Percentiles rank a stretch among this genome's conserved stretches.
Conservation (phyloP, 2,113 vertebrate species). For the Crypturellus undulatus region DNA sequence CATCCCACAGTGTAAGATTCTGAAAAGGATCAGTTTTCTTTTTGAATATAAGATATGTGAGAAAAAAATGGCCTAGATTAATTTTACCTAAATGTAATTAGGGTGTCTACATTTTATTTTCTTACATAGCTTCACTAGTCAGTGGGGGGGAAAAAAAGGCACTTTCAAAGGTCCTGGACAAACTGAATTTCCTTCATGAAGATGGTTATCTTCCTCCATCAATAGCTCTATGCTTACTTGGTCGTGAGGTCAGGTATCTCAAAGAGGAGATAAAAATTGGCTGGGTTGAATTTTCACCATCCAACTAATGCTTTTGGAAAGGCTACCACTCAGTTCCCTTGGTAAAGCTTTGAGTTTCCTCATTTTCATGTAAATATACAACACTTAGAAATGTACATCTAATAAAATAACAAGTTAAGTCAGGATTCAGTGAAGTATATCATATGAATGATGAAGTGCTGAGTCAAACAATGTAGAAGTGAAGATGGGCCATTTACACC, state of each 20-base stretch:
- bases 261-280: neutral
- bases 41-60: neutral
- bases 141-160: neutral
- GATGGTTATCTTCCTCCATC: neutral
- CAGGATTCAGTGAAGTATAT: neutral
- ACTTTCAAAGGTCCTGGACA: neutral
- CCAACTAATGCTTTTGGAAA: neutral
- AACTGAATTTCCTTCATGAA: neutral
- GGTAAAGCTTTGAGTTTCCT: neutral
- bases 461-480: neutral
- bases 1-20: neutral
- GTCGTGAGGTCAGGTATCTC: neutral
- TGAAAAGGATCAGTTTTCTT: neutral
- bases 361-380: neutral
- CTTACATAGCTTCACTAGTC: neutral
- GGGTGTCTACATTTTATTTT: neutral
- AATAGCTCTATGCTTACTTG: neutral
- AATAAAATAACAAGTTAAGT: neutral
- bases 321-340: neutral
- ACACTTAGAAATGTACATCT: neutral
- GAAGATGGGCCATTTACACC: neutral
- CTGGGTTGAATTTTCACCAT: neutral
- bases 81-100: neutral
- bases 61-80: neutral
- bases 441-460: neutral